Percentiles rank a stretch among this genome's conserved stretches.
These are phyloP conservation scores for Enteromius thamalakanensis DNA, from an alignment of 2,797 vertebrate genomes.

Conservation along the genomic window DNA sequence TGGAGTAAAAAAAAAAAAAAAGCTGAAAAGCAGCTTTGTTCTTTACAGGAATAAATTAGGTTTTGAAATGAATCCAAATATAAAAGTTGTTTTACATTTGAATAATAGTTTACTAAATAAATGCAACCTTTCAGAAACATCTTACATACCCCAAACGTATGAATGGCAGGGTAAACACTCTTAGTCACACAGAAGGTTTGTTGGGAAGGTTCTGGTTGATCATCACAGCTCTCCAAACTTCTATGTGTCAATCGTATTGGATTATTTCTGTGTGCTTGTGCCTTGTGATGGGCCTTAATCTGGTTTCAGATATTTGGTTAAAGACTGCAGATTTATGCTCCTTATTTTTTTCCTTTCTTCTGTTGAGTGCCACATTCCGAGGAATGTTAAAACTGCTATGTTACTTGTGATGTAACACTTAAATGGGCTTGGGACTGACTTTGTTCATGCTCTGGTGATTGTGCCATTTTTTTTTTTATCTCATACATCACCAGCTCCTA, in stretches of 20 bases:
- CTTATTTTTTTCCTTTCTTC: constrained; percentile 6
- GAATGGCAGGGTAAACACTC: neutral
- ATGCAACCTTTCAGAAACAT: neutral
- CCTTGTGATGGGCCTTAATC: constrained; percentile 43
- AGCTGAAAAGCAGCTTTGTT: neutral
- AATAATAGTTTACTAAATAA: neutral
- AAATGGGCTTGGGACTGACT: constrained; percentile 16
- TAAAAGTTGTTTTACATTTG: neutral
- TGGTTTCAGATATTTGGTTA: neutral
- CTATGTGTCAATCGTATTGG: neutral
- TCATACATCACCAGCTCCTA: neutral
- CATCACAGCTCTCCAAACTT: constrained; percentile 7
- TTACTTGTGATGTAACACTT: constrained; percentile 44
- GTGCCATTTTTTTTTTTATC: constrained; percentile 65
- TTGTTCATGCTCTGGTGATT: constrained; percentile 46
- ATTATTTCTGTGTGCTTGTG: constrained; percentile 34
- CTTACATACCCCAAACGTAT: neutral
- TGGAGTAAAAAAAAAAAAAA: too few species aligned
- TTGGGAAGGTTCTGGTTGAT: constrained; percentile 5
- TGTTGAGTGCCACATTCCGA: constrained; percentile 65
- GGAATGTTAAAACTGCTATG: constrained; percentile 63
- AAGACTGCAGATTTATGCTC: constrained; percentile 33
- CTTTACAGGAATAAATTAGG: neutral
- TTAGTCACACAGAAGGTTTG: neutral
- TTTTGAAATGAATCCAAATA: neutral